Base-by-base conservation (phyloP, 2,888 invertebrate species). In the Orthosia incerta region DNA sequence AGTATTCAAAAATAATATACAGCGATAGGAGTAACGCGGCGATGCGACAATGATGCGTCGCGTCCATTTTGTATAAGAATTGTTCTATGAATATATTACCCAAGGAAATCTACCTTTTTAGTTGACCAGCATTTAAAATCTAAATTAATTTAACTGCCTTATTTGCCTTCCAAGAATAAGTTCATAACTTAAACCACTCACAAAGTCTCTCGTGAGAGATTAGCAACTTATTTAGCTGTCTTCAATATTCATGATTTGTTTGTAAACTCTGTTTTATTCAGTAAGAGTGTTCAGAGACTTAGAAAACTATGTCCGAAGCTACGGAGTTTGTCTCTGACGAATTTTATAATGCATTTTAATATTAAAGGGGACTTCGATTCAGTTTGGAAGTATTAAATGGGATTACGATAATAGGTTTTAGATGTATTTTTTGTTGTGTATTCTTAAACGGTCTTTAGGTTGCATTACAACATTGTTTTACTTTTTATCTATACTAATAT, bases 211-310 rank as follows among this genome's bases (percentile, higher is more conserved):
- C 89, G 76, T 61, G n/a, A 74, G 89, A 90, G 90, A 92, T 92
- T 89, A 91, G 89, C 80, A 85, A 83, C 87, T 89, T 88, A 89
- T 90, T 91, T 89, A 89, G 89, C 87, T 83, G 81, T 78, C 88
- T 90, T 92, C 89, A 93, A 93, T 93, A 93, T 93, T 93, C 92
- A 93, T 93, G 90, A 83, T 86, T 84, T 88, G 89, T 84, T 89
- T 86, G 64, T 76, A 75, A 87, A 88, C 85, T 87, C 82, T 73
- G 79, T 56, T 60, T 39, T 39, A 39, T 39, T 45, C 20, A 64
- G 7, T 59, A 76, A 82, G 77, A 77, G 76, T 80, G 39, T 80
- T 85, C 64, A 70, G 59, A 56, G 70, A 74, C 76, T 85, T 83
- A 59, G 16, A 18, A 65, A 87, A 81, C 78, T 87, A 77, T 80